Evolutionary conservation across 2,888 invertebrate genomes (phyloP).

Genomic region (Drosophila nr. perissopoda): DNA sequence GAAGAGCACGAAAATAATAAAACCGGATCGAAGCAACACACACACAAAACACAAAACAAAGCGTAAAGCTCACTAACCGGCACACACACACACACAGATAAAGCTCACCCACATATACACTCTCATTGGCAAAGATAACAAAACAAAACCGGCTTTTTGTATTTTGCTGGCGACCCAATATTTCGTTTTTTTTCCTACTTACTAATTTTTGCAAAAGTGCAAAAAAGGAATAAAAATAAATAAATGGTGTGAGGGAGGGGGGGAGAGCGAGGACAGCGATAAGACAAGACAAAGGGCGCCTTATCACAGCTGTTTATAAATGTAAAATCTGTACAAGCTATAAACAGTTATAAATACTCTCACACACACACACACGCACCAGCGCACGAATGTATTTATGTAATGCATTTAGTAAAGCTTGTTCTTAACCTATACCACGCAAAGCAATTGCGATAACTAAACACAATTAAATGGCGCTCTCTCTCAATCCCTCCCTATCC

Average conservation of each 20-base stretch:
- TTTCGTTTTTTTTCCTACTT: constrained; percentile 33
- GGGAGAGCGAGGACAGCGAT: constrained; percentile 32
- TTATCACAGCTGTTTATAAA: constrained; percentile 54
- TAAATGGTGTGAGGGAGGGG: neutral
- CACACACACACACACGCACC: constrained; percentile 10
- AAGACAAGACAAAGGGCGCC: constrained; percentile 65
- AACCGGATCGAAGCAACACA: constrained; percentile 62
- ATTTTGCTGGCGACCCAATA: constrained; percentile 63
- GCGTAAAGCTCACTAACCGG: constrained; percentile 65
- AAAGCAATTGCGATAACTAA: constrained; percentile 55
- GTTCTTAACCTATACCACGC: constrained; percentile 73
- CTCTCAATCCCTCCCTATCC: neutral
- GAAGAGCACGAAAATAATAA: constrained; percentile 36
- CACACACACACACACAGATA: constrained; percentile 29
- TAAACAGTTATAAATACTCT: constrained; percentile 22
- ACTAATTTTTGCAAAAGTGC: constrained; percentile 50
- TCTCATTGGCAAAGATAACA: constrained; percentile 55
- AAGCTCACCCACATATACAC: constrained; percentile 74
- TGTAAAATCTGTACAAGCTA: constrained; percentile 14
- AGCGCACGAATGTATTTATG: constrained; percentile 2
- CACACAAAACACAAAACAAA: constrained; percentile 54
- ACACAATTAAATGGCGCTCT: constrained; percentile 61
- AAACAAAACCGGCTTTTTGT: constrained; percentile 71
- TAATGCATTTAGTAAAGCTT: constrained; percentile 35
- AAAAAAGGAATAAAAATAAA: constrained; percentile 1